These are phyloP conservation scores for Cephonodes hylas DNA, from an alignment of 2,888 invertebrate genomes.

Conservation along the genomic window DNA sequence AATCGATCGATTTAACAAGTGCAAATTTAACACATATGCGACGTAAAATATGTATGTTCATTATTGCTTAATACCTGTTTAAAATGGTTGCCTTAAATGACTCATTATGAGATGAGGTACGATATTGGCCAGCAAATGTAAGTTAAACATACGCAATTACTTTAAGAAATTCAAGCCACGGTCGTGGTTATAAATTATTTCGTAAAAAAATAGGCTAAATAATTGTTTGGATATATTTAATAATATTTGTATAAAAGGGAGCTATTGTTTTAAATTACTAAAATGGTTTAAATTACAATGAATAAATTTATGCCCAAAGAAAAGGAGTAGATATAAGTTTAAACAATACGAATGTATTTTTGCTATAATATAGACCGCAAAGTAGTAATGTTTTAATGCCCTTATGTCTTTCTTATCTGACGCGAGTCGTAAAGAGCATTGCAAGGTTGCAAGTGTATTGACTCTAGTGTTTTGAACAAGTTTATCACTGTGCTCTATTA, in stretches of 20 bases:
- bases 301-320: background rate
- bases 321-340: background rate
- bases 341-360: conserved; percentile 3
- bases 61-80: conserved; percentile 6
- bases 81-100: background rate
- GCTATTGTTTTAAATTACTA: too few relatives aligned
- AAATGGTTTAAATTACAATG: background rate
- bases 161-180: background rate
- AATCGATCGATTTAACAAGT: background rate
- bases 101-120: conserved; percentile 6
- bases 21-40: background rate
- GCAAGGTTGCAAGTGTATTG: conserved; percentile 80
- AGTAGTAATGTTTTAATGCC: conserved; percentile 70
- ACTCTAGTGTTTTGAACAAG: conserved; percentile 73
- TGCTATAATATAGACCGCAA: conserved; percentile 36
- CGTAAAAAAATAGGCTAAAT: background rate
- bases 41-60: background rate
- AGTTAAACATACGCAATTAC: conserved; percentile 5
- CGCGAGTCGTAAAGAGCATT: conserved; percentile 73
- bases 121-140: conserved; percentile 5
- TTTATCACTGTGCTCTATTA: conserved; percentile 69
- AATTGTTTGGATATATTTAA: background rate
- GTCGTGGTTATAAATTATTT: background rate
- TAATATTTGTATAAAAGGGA: too few relatives aligned
- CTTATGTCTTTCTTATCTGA: conserved; percentile 77